These are phyloP conservation scores for Perognathus longimembris DNA, from an alignment of 2,113 vertebrate genomes.

Conservation along the genomic window DNA sequence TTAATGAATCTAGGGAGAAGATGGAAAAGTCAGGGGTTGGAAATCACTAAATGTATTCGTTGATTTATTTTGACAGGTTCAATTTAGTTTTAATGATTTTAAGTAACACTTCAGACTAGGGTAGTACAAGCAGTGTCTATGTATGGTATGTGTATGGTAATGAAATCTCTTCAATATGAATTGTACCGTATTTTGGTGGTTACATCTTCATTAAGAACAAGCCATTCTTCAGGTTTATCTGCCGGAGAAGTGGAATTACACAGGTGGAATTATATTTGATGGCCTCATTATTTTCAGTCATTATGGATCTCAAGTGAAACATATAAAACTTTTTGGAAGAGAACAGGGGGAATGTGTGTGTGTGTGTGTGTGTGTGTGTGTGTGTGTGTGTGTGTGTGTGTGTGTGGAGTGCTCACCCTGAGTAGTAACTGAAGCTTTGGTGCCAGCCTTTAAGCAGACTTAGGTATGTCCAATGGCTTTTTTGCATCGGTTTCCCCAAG, in stretches of 20 bases:
- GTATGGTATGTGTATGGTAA: slow-evolving; percentile 22
- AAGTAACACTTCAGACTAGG: slow-evolving; percentile 68
- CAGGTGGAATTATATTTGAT: not conserved
- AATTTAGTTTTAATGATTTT: slow-evolving; percentile 79
- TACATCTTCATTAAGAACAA: slow-evolving; percentile 59
- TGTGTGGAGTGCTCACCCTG: no score
- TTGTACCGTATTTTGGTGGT: not conserved
- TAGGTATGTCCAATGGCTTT: not conserved
- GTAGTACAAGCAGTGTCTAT: slow-evolving; percentile 43
- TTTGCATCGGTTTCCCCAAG: slow-evolving; percentile 49
- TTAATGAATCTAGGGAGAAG: slow-evolving; percentile 49
- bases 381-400: no score
- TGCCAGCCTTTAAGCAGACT: not conserved
- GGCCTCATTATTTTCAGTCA: not conserved
- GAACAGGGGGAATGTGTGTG: not conserved
- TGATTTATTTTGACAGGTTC: slow-evolving; percentile 82
- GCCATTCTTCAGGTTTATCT: not conserved
- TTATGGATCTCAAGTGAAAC: not conserved
- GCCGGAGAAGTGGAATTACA: not conserved
- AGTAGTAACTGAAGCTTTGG: not conserved
- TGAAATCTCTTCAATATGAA: slow-evolving; percentile 60
- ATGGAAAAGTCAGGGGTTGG: slow-evolving; percentile 41
- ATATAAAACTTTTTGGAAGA: slow-evolving; percentile 15
- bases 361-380: no score
- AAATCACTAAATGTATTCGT: slow-evolving; percentile 38